Percentiles rank a stretch among this genome's conserved stretches.
Conservation (phyloP, 2,113 vertebrate genomes). For the Heteronetta atricapilla region DNA sequence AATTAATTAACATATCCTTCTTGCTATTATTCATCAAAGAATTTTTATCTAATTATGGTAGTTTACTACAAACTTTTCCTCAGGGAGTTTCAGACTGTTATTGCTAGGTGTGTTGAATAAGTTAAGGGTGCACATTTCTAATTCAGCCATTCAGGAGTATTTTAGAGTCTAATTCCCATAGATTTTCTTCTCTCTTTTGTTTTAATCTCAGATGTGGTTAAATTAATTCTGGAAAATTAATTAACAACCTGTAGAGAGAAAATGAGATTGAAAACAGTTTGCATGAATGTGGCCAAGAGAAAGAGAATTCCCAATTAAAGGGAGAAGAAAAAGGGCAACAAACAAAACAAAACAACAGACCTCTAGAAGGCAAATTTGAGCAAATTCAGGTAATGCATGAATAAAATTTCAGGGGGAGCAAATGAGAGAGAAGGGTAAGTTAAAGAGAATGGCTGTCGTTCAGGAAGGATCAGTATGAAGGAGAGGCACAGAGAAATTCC, state of each 20-base stretch:
- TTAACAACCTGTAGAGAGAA: background rate
- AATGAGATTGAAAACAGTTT: background rate
- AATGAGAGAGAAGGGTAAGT: background rate
- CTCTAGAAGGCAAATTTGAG: background rate
- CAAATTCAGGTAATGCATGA: background rate
- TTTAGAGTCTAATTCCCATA: background rate
- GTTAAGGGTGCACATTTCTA: background rate
- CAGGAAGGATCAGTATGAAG: background rate
- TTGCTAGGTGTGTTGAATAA: background rate
- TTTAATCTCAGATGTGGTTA: background rate
- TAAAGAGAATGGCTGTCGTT: background rate
- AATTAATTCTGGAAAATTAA: background rate
- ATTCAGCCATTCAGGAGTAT: background rate
- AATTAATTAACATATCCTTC: slow-evolving; percentile 6
- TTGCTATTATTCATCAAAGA: background rate
- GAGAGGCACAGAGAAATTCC: background rate
- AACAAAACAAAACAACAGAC: background rate
- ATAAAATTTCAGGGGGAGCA: background rate
- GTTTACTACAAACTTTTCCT: slow-evolving; percentile 35
- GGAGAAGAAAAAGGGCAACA: background rate
- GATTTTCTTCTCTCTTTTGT: background rate
- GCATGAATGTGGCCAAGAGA: background rate
- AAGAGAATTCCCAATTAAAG: background rate
- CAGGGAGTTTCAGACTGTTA: slow-evolving; percentile 28
- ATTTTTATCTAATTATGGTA: background rate